Percentiles rank a stretch among this genome's conserved stretches.
phyloP scores from a whole-genome alignment of 2,113 vertebrate genomes.

The Neogobius melanostomus region DNA sequence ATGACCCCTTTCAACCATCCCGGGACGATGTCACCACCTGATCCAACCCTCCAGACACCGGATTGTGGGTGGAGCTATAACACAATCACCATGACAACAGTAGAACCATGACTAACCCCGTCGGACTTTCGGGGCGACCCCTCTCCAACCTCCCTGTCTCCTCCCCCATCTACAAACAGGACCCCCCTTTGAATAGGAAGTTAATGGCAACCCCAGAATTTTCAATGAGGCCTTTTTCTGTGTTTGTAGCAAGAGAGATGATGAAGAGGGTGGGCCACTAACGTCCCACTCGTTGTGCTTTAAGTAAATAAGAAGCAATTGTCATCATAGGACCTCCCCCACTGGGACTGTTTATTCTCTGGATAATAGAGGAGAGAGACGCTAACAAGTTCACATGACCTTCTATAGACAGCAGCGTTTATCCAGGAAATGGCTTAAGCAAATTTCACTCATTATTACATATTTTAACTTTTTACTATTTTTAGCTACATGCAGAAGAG shows the following conservation, averaged over 20 bases:
- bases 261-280: constrained; percentile 62
- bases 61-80: constrained; percentile 23
- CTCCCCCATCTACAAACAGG: constrained; percentile 51
- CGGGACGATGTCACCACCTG: constrained; percentile 41
- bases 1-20: constrained; percentile 62
- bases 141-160: constrained; percentile 47
- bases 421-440: constrained; percentile 33
- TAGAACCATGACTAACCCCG: constrained; percentile 25
- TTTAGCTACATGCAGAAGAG: constrained; percentile 59
- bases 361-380: constrained; percentile 28
- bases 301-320: constrained; percentile 68
- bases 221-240: constrained; percentile 64
- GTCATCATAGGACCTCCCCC: constrained; percentile 40
- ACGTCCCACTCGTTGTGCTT: constrained; percentile 61
- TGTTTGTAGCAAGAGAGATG: constrained; percentile 52
- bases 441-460: constrained; percentile 47
- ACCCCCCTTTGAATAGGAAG: constrained; percentile 52
- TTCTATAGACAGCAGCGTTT: constrained; percentile 44
- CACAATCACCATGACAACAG: constrained; percentile 57
- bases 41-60: constrained; percentile 36
- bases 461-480: constrained; percentile 14
- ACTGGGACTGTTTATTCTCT: constrained; percentile 45
- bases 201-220: constrained; percentile 61
- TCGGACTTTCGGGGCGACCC: constrained; percentile 48
- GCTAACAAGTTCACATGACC: constrained; percentile 60